phyloP scores from a whole-genome alignment of 1,140 invertebrate genomes.

The Tetramorium parvispinum region DNA sequence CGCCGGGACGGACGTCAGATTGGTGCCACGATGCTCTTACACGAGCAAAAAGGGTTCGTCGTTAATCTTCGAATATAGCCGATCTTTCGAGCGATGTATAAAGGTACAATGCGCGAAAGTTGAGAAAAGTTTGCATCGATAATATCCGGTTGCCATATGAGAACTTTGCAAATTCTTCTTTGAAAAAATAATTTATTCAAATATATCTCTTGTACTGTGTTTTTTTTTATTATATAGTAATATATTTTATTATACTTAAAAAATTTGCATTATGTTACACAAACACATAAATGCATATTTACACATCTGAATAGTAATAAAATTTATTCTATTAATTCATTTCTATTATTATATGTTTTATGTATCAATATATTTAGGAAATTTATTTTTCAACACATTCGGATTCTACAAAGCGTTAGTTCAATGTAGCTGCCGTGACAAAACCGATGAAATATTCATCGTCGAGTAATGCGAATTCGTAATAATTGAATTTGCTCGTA shows the following conservation, averaged over 20 bases:
- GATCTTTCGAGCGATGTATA: conserved; percentile 41
- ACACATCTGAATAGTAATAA: not conserved
- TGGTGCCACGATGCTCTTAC: conserved; percentile 41
- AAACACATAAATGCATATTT: not conserved
- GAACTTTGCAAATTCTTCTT: no score
- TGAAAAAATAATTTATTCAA: not conserved
- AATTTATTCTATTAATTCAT: not conserved
- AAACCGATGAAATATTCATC: conserved; percentile 49
- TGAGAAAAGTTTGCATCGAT: conserved; percentile 33
- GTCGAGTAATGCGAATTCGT: conserved; percentile 18
- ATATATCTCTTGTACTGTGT: not conserved
- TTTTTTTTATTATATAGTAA: not conserved
- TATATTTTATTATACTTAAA: not conserved
- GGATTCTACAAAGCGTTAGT: not conserved
- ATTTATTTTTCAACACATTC: not conserved
- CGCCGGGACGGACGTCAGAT: conserved; percentile 45
- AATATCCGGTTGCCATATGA: not conserved
- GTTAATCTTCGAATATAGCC: conserved; percentile 66
- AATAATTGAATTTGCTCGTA: conserved; percentile 59
- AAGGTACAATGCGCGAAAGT: conserved; percentile 25
- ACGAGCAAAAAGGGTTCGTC: conserved; percentile 60
- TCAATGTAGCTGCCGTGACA: conserved; percentile 4
- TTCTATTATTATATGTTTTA: not conserved
- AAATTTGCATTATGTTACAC: not conserved
- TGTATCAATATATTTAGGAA: not conserved